These are phyloP conservation scores for Tautogolabrus adspersus DNA, from an alignment of 2,113 vertebrate species.

Conservation along the genomic window DNA sequence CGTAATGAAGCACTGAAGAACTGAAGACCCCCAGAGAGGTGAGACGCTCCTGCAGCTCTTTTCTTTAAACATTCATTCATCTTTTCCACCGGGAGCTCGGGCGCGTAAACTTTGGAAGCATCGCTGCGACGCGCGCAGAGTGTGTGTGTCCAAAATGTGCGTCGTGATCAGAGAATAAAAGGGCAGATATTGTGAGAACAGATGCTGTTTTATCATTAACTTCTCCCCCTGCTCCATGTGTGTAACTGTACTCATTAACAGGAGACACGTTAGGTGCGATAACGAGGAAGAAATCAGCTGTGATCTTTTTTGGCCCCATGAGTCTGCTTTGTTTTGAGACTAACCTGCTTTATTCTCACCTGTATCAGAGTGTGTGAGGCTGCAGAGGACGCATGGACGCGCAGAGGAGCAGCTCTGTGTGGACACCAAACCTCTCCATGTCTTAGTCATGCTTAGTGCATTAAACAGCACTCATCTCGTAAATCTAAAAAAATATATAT, in stretches of 20 bases:
- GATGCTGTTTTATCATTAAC: constrained; percentile 2
- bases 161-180: constrained; percentile 26
- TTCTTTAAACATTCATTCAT: constrained; percentile 6
- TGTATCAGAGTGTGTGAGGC: background rate
- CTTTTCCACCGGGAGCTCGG: constrained; percentile 13
- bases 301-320: no score
- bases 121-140: constrained; percentile 43
- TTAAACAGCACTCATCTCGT: no score
- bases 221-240: background rate
- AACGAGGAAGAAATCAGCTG: background rate
- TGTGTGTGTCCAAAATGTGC: constrained; percentile 26
- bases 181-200: constrained; percentile 22
- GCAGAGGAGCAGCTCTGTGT: constrained; percentile 17
- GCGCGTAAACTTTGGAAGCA: constrained; percentile 71
- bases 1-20: constrained; percentile 45
- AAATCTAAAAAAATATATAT: no score
- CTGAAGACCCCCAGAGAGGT: constrained; percentile 57
- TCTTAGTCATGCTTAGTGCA: constrained; percentile 5
- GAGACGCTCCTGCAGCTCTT: constrained; percentile 34
- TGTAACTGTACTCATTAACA: background rate
- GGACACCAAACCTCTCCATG: background rate
- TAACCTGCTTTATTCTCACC: constrained; percentile 10
- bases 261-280: background rate
- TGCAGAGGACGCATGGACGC: constrained; percentile 24
- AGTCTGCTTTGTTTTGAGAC: background rate